Conservation (phyloP, 2,888 invertebrate genomes). For the Andrena bicolor region DNA sequence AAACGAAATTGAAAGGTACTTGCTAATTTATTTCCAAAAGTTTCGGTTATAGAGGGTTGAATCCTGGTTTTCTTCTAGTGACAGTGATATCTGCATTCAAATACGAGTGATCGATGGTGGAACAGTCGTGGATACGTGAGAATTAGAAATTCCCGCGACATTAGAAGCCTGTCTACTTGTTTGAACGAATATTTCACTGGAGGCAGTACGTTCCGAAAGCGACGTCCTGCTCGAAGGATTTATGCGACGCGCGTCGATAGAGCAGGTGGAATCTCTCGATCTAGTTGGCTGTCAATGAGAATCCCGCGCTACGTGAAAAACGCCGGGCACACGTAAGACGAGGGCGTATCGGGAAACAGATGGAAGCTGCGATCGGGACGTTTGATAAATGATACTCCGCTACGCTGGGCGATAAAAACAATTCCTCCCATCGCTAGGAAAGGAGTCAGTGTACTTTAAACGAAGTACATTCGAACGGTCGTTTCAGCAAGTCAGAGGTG, state of each 20-base stretch:
- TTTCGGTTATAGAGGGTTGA: neutral
- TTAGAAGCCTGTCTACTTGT: constrained; percentile 6
- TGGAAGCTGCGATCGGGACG: constrained; percentile 9
- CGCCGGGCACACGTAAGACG: neutral
- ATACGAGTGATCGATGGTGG: constrained; percentile 6
- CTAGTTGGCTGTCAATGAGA: constrained; percentile 3
- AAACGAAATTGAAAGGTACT: neutral
- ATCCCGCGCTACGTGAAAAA: constrained; percentile 1
- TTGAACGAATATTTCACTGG: constrained; percentile 30
- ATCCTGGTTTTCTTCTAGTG: neutral
- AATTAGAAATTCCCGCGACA: constrained; percentile 21
- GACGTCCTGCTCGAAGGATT: constrained; percentile 32
- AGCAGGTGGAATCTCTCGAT: neutral
- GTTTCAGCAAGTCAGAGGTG: too few relatives aligned
- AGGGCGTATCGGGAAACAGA: constrained; percentile 10
- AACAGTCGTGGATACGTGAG: neutral
- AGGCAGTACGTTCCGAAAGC: neutral
- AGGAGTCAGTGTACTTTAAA: neutral
- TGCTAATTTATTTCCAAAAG: neutral
- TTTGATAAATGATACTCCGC: constrained; percentile 29
- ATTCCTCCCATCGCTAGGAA: neutral
- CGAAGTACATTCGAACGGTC: neutral
- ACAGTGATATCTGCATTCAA: neutral
- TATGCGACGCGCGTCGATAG: constrained; percentile 23
- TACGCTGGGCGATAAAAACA: neutral